Evolutionary conservation across 2,888 invertebrate species (phyloP).

Genomic region (Acrobasis suavella): DNA sequence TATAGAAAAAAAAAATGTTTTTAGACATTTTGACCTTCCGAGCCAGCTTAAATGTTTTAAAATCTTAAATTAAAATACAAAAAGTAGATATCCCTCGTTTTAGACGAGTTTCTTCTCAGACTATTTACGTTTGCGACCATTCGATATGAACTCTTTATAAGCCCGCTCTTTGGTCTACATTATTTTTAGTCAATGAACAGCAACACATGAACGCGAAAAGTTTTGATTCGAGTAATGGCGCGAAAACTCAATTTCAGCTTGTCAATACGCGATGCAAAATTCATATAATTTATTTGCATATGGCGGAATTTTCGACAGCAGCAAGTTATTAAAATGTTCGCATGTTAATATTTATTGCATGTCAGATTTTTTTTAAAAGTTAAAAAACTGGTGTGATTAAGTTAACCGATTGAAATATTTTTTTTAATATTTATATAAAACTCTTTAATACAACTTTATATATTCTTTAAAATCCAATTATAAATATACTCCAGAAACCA

Average conservation of each 20-base stretch:
- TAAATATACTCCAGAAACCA: conserved; percentile 25
- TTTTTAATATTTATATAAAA: no score
- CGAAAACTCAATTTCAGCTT: conserved; percentile 19
- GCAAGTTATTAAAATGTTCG: not conserved
- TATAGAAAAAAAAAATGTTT: no score
- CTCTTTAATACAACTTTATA: conserved; percentile 5
- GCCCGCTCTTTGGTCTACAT: no score
- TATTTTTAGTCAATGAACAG: not conserved
- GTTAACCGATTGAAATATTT: no score
- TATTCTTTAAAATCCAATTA: conserved; percentile 18
- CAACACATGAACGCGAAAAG: conserved; percentile 35
- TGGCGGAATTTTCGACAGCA: not conserved
- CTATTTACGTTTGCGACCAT: no score
- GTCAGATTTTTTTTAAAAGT: not conserved
- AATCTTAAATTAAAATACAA: no score
- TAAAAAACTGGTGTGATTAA: not conserved
- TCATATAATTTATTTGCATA: conserved; percentile 13
- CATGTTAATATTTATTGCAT: conserved; percentile 1
- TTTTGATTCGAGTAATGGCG: conserved; percentile 39
- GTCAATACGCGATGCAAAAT: conserved; percentile 9
- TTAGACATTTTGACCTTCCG: no score
- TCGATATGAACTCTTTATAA: no score
- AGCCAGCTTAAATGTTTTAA: no score
- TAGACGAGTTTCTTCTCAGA: no score
- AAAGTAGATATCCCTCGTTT: no score